Evolutionary conservation across 1,140 invertebrate genomes (phyloP).

Genomic region (Mylabris phalerata): DNA sequence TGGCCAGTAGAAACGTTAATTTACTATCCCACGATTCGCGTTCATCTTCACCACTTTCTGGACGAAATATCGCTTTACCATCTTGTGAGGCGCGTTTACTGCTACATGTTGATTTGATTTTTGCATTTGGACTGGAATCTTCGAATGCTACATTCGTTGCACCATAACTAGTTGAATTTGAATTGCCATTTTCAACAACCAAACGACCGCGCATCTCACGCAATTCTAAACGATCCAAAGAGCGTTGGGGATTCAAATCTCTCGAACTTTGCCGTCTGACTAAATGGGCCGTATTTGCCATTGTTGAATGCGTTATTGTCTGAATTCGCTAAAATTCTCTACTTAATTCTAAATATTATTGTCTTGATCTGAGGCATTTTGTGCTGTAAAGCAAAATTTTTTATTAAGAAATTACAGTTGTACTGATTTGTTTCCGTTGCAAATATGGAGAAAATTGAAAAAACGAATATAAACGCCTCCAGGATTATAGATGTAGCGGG

Average conservation of each 20-base stretch:
- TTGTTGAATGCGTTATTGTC: constrained; percentile 38
- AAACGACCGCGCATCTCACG: constrained; percentile 75
- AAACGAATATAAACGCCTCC: too few species aligned
- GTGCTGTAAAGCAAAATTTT: constrained; percentile 1
- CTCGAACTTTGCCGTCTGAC: constrained; percentile 78
- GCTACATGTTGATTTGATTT: constrained; percentile 36
- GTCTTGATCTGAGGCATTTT: constrained; percentile 12
- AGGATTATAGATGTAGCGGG: too few species aligned
- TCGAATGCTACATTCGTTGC: constrained; percentile 79
- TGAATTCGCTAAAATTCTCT: neutral
- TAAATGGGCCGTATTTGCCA: constrained; percentile 85
- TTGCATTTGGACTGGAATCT: constrained; percentile 63
- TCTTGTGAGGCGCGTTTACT: constrained; percentile 34
- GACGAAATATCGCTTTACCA: constrained; percentile 53
- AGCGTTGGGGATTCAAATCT: constrained; percentile 72
- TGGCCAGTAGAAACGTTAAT: constrained; percentile 82
- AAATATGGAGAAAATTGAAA: too few species aligned
- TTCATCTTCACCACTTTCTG: constrained; percentile 70
- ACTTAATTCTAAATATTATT: constrained; percentile 19
- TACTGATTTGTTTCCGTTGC: neutral
- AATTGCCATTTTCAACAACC: constrained; percentile 64
- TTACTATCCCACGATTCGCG: constrained; percentile 91
- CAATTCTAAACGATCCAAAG: constrained; percentile 77
- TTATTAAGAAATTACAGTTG: neutral
- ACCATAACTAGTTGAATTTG: constrained; percentile 57